A percentile compares a stretch with the other conserved stretches of the same genome.
Evolutionary conservation across 1,140 invertebrate species (phyloP).

Genomic region (Mylabris phalerata): DNA sequence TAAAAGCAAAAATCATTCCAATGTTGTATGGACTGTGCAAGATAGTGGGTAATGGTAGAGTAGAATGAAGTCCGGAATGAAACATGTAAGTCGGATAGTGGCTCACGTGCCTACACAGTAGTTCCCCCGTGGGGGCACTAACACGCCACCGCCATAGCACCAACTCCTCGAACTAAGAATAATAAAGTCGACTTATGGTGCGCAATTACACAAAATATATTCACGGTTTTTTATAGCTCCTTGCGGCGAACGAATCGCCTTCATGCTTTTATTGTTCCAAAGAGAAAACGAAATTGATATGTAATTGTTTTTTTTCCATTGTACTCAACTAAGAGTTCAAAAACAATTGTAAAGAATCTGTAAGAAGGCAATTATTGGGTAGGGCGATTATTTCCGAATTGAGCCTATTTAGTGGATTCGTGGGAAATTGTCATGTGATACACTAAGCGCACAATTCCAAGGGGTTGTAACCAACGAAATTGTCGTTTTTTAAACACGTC

Average conservation of each 20-base stretch:
- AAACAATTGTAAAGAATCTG: no score
- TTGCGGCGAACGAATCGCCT: slow-evolving; percentile 39
- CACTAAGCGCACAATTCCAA: no score
- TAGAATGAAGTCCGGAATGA: slow-evolving; percentile 1
- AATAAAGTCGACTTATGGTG: slow-evolving; percentile 42
- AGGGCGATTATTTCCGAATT: slow-evolving; percentile 9
- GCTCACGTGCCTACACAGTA: slow-evolving; percentile 33
- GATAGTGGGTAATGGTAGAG: no score
- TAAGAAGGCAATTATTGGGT: not conserved
- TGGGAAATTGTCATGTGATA: no score
- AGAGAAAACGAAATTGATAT: slow-evolving; percentile 36
- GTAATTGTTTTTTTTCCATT: slow-evolving; percentile 38
- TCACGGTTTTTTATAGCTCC: slow-evolving; percentile 42
- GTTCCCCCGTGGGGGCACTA: slow-evolving; percentile 28
- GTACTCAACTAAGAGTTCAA: no score
- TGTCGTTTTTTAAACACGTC: no score
- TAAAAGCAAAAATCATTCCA: no score
- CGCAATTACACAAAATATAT: slow-evolving; percentile 43
- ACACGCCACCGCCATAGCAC: slow-evolving; percentile 28
- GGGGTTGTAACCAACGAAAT: no score
- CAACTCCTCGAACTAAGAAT: slow-evolving; percentile 32
- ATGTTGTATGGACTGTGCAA: no score
- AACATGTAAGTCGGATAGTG: slow-evolving; percentile 27
- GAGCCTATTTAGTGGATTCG: not conserved
- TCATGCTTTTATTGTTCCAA: slow-evolving; percentile 41